Conservation (phyloP, 2,888 invertebrate species). For the Parnassius apollo region DNA sequence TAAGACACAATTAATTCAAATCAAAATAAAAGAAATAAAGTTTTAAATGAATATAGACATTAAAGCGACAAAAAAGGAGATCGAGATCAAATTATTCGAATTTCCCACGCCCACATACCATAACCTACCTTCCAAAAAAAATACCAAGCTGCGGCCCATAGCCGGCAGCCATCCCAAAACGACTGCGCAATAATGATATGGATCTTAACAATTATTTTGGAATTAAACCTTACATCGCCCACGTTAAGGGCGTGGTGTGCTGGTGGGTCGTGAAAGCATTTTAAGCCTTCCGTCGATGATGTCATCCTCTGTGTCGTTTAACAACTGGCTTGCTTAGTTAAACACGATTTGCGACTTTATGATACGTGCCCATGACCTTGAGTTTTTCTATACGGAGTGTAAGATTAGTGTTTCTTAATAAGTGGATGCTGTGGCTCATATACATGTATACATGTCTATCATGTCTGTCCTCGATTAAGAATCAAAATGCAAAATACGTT, state of each 20-base stretch:
- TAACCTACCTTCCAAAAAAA: slow-evolving; percentile 45
- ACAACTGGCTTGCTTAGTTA: slow-evolving; percentile 32
- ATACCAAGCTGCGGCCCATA: slow-evolving; percentile 47
- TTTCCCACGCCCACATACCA: slow-evolving; percentile 58
- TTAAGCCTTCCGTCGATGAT: slow-evolving; percentile 47
- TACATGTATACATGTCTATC: too few relatives aligned
- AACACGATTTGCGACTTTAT: slow-evolving; percentile 18
- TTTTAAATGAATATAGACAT: slow-evolving; percentile 53
- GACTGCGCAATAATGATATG: slow-evolving; percentile 68
- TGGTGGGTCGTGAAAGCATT: slow-evolving; percentile 48
- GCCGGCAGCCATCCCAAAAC: slow-evolving; percentile 64
- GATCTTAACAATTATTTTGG: slow-evolving; percentile 67
- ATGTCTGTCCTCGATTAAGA: too few relatives aligned
- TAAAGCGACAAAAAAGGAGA: slow-evolving; percentile 49
- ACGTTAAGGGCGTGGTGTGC: slow-evolving; percentile 46
- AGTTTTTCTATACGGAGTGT: background rate
- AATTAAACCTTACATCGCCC: slow-evolving; percentile 57
- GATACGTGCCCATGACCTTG: slow-evolving; percentile 6
- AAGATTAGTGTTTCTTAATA: too few relatives aligned
- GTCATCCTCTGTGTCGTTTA: slow-evolving; percentile 41
- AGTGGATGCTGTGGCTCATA: too few relatives aligned
- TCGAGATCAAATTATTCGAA: slow-evolving; percentile 45
- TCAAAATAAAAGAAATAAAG: background rate
- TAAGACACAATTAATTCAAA: slow-evolving; percentile 1
- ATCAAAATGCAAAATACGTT: too few relatives aligned